Evolutionary conservation across 1,140 invertebrate species (phyloP), one percentile per base, ranked within the genome.

Genomic region (Camponotus floridanus): DNA sequence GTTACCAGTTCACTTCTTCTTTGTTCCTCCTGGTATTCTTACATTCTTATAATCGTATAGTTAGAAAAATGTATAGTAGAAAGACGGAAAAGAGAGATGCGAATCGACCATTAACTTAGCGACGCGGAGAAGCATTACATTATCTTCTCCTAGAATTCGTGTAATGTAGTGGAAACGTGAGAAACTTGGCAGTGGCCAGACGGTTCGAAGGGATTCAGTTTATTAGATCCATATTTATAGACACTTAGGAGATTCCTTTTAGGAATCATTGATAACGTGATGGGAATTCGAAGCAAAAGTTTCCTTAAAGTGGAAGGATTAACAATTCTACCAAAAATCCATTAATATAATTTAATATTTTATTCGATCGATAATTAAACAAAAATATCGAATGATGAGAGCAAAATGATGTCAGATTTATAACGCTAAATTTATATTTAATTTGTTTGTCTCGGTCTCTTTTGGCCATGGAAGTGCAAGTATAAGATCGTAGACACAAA

Each of bases 161-260:
- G 79, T 83, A 83, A 83, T 83, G 68, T 26, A 39, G 68, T 61
- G 55, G 55, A 83, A 83, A 83, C 68, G 68, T 61, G 79, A 62
- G 39, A 62, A 57, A 48, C 68, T 83, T 83, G 79, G 68, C 68
- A 74, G 67, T 3, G n/a, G 55, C 39, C 39, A 26, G 48, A 70
- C 48, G 33, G 36, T 61, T 73, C 79, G 26, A 73, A 51, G n/a
- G 51, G 36, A 87, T 88, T 62, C 9, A 48, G 68, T 81, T 74
- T 74, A 36, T 51, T 51, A 51, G 61, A 62, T 48, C 51, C 65
- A 55, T 62, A 57, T 55, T 86, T 57, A 70, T 73, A 55, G 68
- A 62, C 51, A 64, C 71, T 87, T 71, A 33, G 42, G 59, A 76
- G 74, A 87, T 87, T 85, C 51, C 55, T 87, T 88, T 87, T 84